Conservation (phyloP, 2,113 vertebrate species). For the Stercorarius parasiticus region DNA sequence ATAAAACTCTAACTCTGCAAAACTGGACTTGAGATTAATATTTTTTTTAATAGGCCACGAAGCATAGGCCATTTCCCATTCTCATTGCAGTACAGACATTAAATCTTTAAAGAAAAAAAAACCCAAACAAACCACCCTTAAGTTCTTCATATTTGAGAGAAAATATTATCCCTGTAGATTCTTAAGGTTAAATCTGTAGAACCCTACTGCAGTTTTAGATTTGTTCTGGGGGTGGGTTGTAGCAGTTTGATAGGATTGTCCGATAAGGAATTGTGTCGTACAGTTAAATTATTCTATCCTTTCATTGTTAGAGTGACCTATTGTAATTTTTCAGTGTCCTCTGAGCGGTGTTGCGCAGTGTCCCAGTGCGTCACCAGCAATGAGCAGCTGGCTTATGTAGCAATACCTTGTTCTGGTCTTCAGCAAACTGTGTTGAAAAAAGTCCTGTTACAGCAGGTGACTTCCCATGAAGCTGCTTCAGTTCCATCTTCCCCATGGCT, state of each 20-base stretch:
- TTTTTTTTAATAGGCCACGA: neutral
- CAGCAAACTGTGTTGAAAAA: neutral
- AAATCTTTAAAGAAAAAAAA: neutral
- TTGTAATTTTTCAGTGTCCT: neutral
- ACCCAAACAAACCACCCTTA: neutral
- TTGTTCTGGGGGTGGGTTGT: neutral
- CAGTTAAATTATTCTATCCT: neutral
- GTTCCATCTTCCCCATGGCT: neutral
- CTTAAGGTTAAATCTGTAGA: neutral
- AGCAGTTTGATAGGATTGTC: neutral
- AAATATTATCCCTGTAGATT: neutral
- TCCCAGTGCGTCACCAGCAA: neutral
- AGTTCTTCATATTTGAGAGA: neutral
- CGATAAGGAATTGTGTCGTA: neutral
- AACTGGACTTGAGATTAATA: neutral
- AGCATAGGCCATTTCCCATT: neutral
- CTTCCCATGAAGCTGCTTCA: neutral
- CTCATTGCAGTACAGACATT: neutral
- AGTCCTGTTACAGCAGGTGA: neutral
- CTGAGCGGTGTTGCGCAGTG: neutral
- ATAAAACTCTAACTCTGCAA: neutral
- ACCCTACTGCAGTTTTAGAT: neutral
- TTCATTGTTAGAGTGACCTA: neutral
- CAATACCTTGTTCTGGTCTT: neutral
- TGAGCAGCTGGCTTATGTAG: neutral